phyloP scores from a whole-genome alignment of 2,113 vertebrate genomes.

The Macrotus californicus region DNA sequence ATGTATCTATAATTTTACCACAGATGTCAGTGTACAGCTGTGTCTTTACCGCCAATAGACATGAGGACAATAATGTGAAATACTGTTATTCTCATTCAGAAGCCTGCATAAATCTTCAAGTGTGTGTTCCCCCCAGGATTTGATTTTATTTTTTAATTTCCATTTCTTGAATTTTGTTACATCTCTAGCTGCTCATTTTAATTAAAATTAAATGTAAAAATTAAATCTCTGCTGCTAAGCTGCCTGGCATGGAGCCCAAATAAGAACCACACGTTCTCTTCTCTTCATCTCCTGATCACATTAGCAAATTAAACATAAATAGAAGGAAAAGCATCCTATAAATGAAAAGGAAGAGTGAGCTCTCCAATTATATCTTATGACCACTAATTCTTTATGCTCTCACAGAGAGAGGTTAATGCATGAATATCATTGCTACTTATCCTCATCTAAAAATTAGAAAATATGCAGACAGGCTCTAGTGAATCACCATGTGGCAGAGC shows the following conservation, averaged over 20 bases:
- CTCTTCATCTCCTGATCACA: not conserved
- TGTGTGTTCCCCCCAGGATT: not conserved
- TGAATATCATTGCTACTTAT: not conserved
- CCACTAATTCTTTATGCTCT: not conserved
- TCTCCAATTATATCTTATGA: not conserved
- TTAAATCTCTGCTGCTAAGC: constrained; percentile 34
- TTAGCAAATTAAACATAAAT: constrained; percentile 31
- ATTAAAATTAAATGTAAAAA: constrained; percentile 60
- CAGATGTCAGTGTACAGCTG: constrained; percentile 67
- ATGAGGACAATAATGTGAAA: constrained; percentile 39
- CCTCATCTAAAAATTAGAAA: not conserved
- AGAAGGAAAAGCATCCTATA: not conserved
- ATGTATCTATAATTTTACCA: constrained; percentile 53
- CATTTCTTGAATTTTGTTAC: constrained; percentile 61
- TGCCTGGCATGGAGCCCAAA: not conserved
- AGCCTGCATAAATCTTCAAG: constrained; percentile 44
- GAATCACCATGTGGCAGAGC: not conserved
- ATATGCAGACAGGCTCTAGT: not conserved
- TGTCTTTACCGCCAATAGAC: constrained; percentile 53
- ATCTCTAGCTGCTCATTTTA: constrained; percentile 55
- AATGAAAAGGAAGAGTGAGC: not conserved
- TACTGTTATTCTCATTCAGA: constrained; percentile 43
- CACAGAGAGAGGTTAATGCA: constrained; percentile 4
- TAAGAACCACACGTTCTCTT: not conserved
- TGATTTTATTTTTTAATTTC: constrained; percentile 58